Percentiles rank a stretch among this genome's conserved stretches.
phyloP scores from a whole-genome alignment of 2,888 invertebrate genomes.

The Cosmia pyralina region DNA sequence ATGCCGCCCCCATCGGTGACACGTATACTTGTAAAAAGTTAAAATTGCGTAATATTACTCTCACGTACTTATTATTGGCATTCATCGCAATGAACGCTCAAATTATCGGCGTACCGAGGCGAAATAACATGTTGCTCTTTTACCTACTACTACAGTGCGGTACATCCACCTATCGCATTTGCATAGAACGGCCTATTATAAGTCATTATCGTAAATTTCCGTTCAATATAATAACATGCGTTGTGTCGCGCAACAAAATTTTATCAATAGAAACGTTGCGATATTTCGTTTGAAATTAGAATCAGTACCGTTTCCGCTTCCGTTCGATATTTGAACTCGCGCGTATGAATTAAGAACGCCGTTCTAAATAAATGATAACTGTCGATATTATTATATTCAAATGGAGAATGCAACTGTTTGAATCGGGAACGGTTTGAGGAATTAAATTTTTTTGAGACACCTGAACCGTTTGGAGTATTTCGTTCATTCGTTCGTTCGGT shows the following conservation, averaged over 20 bases:
- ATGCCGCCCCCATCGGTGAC: constrained; percentile 76
- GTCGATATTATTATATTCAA: constrained; percentile 66
- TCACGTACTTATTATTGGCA: constrained; percentile 69
- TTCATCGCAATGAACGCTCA: constrained; percentile 67
- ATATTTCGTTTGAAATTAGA: constrained; percentile 89
- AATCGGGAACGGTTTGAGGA: constrained; percentile 47
- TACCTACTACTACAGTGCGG: constrained; percentile 33
- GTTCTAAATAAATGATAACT: constrained; percentile 83
- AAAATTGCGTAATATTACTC: constrained; percentile 77
- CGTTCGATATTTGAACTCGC: constrained; percentile 87
- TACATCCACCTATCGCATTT: constrained; percentile 69
- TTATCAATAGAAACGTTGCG: constrained; percentile 89
- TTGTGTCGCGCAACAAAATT: constrained; percentile 82
- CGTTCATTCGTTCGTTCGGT: constrained; percentile 62
- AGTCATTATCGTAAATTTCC: constrained; percentile 87
- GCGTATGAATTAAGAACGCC: constrained; percentile 85
- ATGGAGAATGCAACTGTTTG: constrained; percentile 50
- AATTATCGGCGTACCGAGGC: constrained; percentile 60
- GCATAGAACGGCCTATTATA: constrained; percentile 80
- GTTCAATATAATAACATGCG: constrained; percentile 86
- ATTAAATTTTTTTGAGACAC: constrained; percentile 65
- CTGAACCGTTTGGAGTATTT: constrained; percentile 69
- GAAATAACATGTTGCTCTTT: constrained; percentile 60
- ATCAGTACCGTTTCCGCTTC: constrained; percentile 90
- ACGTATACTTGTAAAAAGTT: constrained; percentile 84